Conservation (phyloP, 2,113 vertebrate species). For the Stegostoma tigrinum region DNA sequence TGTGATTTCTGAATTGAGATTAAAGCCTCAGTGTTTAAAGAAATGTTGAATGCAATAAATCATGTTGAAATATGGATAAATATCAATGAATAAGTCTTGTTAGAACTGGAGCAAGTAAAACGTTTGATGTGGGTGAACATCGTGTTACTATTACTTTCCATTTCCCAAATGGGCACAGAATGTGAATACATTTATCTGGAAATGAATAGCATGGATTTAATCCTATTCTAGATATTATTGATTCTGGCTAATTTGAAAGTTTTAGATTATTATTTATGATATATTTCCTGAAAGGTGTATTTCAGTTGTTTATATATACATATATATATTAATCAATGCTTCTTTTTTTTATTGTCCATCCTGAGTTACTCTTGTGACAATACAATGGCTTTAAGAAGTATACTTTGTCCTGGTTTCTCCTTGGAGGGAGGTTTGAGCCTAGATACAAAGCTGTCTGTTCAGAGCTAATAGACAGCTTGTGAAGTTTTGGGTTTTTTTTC, state of each 20-base stretch:
- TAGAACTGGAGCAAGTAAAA: not conserved
- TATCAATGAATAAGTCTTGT: constrained; percentile 15
- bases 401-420: too few relatives aligned
- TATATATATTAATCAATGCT: not conserved
- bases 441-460: too few relatives aligned
- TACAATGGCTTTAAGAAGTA: too few relatives aligned
- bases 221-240: not conserved
- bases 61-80: not conserved
- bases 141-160: not conserved
- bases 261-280: not conserved
- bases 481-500: too few relatives aligned
- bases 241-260: not conserved
- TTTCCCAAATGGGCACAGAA: constrained; percentile 23
- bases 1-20: constrained; percentile 7
- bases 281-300: not conserved
- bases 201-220: not conserved
- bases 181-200: not conserved
- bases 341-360: not conserved
- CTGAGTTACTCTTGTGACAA: too few relatives aligned
- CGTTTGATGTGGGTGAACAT: not conserved
- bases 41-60: constrained; percentile 24
- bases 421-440: too few relatives aligned
- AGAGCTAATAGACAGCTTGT: too few relatives aligned
- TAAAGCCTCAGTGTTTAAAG: not conserved
- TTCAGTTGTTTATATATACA: not conserved